These are phyloP conservation scores for Sinocyclocheilus anshuiensis DNA, from an alignment of 2,113 vertebrate species.

Conservation along the genomic window DNA sequence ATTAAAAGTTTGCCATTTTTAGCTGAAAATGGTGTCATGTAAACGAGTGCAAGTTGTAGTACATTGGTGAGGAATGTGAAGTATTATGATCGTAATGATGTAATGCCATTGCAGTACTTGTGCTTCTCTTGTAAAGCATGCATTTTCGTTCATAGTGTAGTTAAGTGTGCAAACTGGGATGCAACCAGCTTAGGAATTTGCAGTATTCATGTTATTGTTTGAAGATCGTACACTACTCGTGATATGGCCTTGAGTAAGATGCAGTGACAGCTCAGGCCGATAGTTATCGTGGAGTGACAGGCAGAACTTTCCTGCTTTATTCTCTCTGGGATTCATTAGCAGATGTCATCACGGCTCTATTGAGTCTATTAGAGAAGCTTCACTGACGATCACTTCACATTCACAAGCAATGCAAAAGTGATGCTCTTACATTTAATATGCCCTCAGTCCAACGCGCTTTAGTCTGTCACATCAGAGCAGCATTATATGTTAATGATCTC, in stretches of 20 bases:
- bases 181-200: neutral
- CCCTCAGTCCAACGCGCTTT: neutral
- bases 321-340: slow-evolving; percentile 34
- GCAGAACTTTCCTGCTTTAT: slow-evolving; percentile 34
- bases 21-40: too few relatives aligned
- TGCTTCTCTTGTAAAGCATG: neutral
- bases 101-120: too few relatives aligned
- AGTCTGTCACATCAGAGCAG: slow-evolving; percentile 31
- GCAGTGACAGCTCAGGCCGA: slow-evolving; percentile 31
- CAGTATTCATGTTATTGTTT: neutral
- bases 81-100: too few relatives aligned
- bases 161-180: neutral
- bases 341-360: slow-evolving; percentile 19
- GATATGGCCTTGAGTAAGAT: slow-evolving; percentile 17
- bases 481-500: slow-evolving; percentile 14
- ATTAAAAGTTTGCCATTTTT: too few relatives aligned
- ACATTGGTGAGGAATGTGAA: too few relatives aligned
- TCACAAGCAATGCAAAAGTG: slow-evolving; percentile 7
- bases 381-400: slow-evolving; percentile 27
- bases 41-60: too few relatives aligned
- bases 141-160: neutral
- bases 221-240: neutral
- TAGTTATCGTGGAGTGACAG: slow-evolving; percentile 19
- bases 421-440: slow-evolving; percentile 35
- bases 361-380: slow-evolving; percentile 34